Evolutionary conservation across 2,888 invertebrate genomes (phyloP).

Genomic region (Galerucella pusilla): DNA sequence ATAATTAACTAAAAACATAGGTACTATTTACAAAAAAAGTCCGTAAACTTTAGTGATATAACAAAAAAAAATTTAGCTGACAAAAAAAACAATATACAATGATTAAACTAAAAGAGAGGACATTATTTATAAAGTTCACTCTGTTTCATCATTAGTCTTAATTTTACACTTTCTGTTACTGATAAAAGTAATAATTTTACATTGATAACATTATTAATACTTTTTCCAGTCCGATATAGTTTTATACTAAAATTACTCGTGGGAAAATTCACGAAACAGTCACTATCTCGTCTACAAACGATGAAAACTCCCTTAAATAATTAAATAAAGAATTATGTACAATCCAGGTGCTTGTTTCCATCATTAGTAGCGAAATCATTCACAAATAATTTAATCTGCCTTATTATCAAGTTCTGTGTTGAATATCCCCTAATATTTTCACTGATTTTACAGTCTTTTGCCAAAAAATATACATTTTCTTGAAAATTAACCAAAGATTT

Average conservation of each 20-base stretch:
- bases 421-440: constrained; percentile 4
- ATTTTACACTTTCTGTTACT: constrained; percentile 1
- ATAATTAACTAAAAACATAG: constrained; percentile 20
- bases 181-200: constrained; percentile 12
- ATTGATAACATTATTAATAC: constrained; percentile 21
- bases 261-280: constrained; percentile 47
- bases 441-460: constrained; percentile 20
- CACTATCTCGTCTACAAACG: constrained; percentile 46
- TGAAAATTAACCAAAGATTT: not conserved
- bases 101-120: constrained; percentile 39
- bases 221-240: constrained; percentile 19
- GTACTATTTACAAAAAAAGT: constrained; percentile 39
- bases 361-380: constrained; percentile 47
- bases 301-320: constrained; percentile 41
- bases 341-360: constrained; percentile 40
- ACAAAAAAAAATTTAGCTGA: constrained; percentile 41
- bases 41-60: constrained; percentile 38
- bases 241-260: constrained; percentile 32
- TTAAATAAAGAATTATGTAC: constrained; percentile 43
- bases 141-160: constrained; percentile 44
- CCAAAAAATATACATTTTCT: not conserved
- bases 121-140: constrained; percentile 31
- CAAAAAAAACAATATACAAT: constrained; percentile 36
- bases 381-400: constrained; percentile 41
- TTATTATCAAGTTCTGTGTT: not conserved